Evolutionary conservation across 1,140 invertebrate genomes (phyloP), one percentile per base, ranked within the genome.

Genomic region (Cyrtorhinus lividipennis): DNA sequence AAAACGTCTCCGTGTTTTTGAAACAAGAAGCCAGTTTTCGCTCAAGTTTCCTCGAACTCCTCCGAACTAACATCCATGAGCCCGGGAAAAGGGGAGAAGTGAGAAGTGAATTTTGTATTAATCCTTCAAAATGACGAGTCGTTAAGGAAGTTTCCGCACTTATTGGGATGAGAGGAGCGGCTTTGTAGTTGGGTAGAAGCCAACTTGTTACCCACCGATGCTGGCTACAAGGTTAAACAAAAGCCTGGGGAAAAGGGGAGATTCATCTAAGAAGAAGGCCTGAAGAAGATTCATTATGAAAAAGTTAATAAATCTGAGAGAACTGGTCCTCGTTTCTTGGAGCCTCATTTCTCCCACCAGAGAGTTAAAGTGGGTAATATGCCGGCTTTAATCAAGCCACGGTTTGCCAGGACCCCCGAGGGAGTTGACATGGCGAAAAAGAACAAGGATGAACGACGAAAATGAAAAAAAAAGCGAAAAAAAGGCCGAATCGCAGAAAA

Each of bases 291-390:
- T 53, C 48, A 53, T 53, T 53, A 53, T 53, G 48, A 53, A 53
- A 53, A 53, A 53, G 48, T 53, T 53, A 53, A 53, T 53, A 53
- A 53, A 53, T 53, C 48, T 20, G 30, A 38, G 30, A 38, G 15
- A 38, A 15, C 30, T 38, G 5, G 8, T 44, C 38, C n/a, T n/a
- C 38, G 8, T n/a, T n/a, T 10, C 38, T n/a, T 44, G 8, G 38
- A 10, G 8, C n/a, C n/a, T n/a, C 38, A 8, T 44, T 8, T 44
- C n/a, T 10, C n/a, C 38, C 38, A 10, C 8, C 8, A 44, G 38
- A 44, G 38, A 44, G 8, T 53, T 20, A 53, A 53, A 53, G 48
- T 53, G 48, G 48, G 48, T 53, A 53, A 53, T 53, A 53, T 22
- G 48, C 48, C 48, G 48, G 18, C 12, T 53, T 53, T 53, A 53